Base-by-base conservation (phyloP, 2,113 vertebrate genomes). In the Sinosuthora webbiana region DNA sequence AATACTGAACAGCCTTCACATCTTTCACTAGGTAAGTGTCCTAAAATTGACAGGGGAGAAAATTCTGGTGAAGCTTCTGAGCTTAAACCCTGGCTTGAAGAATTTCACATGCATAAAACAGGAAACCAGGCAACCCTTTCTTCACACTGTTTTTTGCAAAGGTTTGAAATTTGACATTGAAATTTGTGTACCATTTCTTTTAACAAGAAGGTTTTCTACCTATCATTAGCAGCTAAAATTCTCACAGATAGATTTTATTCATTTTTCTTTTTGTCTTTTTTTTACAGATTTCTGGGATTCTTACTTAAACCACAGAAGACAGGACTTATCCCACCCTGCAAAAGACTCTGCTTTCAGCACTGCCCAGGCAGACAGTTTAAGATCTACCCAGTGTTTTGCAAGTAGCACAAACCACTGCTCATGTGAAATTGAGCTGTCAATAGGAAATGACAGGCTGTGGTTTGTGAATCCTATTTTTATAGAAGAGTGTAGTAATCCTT, bases 201-300 rank as follows among this genome's bases (percentile, higher is more conserved):
- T 60, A 59, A 67, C 8, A 94, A 49, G 53, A 87, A 35, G 30
- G 47, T 79, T 69, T 86, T 84, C 33, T 50, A 30, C 7, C 3
- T 56, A 59, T 10, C 2, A 8, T 55, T 90, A 91, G 33, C 33
- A 45, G 28, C 35, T 94, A 80, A 76, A 77, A 41, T 67, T 83
- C 5, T 57, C 52, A 25, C 37, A 9, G 11, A 30, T 4, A n/a
- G n/a, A 39, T 2, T 19, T 55, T 59, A 64, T 41, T 41, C 4
- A 52, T 65, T 81, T 81, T 39, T 42, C 2, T 47, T 41, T 71
- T 49, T 59, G 12, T 2, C 4, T 17, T 49, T 39, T 20, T 71
- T 59, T 44, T 9, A 50, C 96, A 99, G 99, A 98, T 97, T 99
- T 99, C 97, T 99, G 99, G 99, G 98, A 96, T 45, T 99, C 98